Base-by-base conservation (phyloP, 2,888 invertebrate genomes). In the Ophraella communa region DNA sequence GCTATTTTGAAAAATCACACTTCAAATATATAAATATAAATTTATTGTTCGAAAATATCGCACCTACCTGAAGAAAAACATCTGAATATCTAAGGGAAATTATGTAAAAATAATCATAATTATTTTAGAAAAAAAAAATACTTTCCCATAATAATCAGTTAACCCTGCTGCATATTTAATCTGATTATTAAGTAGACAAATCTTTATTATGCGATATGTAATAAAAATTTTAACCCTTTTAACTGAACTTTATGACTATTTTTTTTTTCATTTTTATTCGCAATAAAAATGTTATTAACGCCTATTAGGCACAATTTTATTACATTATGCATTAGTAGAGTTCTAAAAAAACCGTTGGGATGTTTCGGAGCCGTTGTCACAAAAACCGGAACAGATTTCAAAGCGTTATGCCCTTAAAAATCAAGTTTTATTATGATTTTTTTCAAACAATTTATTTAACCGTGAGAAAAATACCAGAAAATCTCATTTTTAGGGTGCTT, bases 1-100 rank as follows among this genome's bases (percentile, higher is more conserved):
- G 67, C 27, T 67, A 57, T 65, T 67, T 67, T 62, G 58, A 55
- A 60, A 67, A 67, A 67, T 67, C 60, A 54, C 64, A 55, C 64
- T 64, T 58, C 62, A 62, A 47, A 55, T 47, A 21, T 57, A 33
- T 45, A 21, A 33, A 20, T 33, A 11, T 1, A 21, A 30, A 8
- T 14, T 42, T 49, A 49, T 23, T 39, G 53, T 35, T 20, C 35
- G 20, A 8, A 20, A 35, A 20, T 49, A 27, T 57, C 30, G 23
- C 24, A 27, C 2, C 17, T 39, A 21, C 23, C 33, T 53, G 35
- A 11, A 10, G 8, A 14, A 14, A 11, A 24, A 23, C 1, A 24
- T 17, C n/a, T n/a, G n/a, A 54, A 54, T 18, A 21, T 8, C n/a
- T n/a, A n/a, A n/a, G n/a, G n/a, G n/a, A n/a, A n/a, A n/a, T n/a